Base-by-base conservation (phyloP, 2,888 invertebrate species). In the Sturmia bella region DNA sequence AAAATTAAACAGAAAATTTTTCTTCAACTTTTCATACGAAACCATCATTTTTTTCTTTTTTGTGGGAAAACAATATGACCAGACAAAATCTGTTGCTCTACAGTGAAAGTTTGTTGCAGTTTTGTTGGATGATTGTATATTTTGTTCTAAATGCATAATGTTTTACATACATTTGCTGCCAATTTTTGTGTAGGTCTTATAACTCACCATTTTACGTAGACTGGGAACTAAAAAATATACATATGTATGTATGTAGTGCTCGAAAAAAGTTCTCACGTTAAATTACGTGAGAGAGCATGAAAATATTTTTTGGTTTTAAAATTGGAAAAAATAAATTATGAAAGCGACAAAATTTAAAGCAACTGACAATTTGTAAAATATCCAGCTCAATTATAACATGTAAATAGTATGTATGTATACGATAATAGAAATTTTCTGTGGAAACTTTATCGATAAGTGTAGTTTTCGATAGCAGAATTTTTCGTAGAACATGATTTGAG, bases 61-160 rank as follows among this genome's bases (percentile, higher is more conserved):
- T 27, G 66, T 24, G 57, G 17, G 56, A 80, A 64, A 75, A 57
- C 50, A 64, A 59, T 50, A 74, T 43, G 19, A 52, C 54, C 54
- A 56, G 52, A 54, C 15, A 63, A 48, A 27, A 27, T 37, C n/a
- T 50, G 15, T 48, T 69, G 56, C 17, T 41, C 32, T 15, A 43
- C 7, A 24, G 3, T 32, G 7, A 27, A 3, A 19, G 1, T 59
- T 66, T 54, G 68, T 32, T 43, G 17, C 54, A 54, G 13, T 27
- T 63, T 50, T 24, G 13, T 64, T 39, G 7, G 56, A 19, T 64
- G 56, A 74, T 74, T 74, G 56, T 57, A 39, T 39, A 21, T 48
- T 32, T 70, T 59, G 7, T 19, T 57, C 4, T 9, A 45, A 37
- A 50, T n/a, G n/a, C n/a, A n/a, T 70, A 39, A 39, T 50, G 13